These are phyloP conservation scores for Hemiscyllium ocellatum DNA, from an alignment of 2,113 vertebrate species.

Conservation along the genomic window DNA sequence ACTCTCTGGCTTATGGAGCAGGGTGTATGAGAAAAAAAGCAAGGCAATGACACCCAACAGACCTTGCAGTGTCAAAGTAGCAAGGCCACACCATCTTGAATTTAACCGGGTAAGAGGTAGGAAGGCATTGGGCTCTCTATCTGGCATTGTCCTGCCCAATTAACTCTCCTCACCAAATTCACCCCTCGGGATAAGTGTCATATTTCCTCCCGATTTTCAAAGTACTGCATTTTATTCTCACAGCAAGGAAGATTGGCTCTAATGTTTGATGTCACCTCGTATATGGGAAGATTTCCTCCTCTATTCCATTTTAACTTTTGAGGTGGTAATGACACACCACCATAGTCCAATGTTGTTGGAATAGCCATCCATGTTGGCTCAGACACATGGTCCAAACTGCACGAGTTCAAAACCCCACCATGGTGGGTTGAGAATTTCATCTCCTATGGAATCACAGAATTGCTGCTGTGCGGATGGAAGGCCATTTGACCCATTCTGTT, in stretches of 20 bases:
- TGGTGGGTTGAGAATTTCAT: background rate
- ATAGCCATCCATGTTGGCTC: background rate
- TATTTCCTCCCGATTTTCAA: background rate
- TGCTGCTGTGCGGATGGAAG: background rate
- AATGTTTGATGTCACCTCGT: background rate
- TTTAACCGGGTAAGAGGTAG: too few relatives aligned
- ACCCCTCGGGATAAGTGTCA: too few relatives aligned
- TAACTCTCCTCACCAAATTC: too few relatives aligned
- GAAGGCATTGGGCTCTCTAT: too few relatives aligned
- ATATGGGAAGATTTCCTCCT: background rate
- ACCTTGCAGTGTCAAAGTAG: too few relatives aligned
- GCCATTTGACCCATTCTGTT: too few relatives aligned
- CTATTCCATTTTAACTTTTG: background rate
- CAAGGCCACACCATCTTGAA: too few relatives aligned
- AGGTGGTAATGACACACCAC: background rate
- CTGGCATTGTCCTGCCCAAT: too few relatives aligned
- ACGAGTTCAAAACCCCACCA: background rate
- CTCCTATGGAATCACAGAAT: background rate
- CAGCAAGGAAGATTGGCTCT: background rate
- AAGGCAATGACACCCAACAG: too few relatives aligned
- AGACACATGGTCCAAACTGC: background rate
- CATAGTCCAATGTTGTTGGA: too few relatives aligned
- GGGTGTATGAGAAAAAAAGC: too few relatives aligned
- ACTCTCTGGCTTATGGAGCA: too few relatives aligned
- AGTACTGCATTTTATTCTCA: background rate